Conservation (phyloP, 2,797 vertebrate genomes). For the Peromyscus aztecus region DNA sequence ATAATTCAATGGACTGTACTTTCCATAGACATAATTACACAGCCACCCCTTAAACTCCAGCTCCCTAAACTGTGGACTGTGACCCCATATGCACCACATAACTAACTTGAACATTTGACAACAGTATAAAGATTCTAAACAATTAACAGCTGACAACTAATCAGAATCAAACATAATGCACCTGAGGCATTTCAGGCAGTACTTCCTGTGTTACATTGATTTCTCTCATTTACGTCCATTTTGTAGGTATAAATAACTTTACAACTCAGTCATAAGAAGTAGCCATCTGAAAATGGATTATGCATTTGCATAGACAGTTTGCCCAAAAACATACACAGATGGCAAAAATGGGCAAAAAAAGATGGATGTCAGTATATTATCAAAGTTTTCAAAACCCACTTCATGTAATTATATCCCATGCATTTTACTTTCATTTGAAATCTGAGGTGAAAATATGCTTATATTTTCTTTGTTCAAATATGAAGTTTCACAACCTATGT, state of each 20-base stretch:
- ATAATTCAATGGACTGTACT: not conserved
- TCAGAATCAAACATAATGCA: not conserved
- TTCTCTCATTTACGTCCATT: not conserved
- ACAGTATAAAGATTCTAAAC: not conserved
- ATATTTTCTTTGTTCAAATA: not conserved
- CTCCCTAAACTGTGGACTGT: not conserved
- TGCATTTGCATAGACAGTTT: not conserved
- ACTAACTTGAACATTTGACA: not conserved
- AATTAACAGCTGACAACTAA: not conserved
- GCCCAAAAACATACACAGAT: not conserved
- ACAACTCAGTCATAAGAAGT: not conserved
- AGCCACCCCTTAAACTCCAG: not conserved
- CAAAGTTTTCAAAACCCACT: not conserved
- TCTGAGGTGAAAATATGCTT: not conserved
- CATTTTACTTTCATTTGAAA: slow-evolving; percentile 52
- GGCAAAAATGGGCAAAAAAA: not conserved
- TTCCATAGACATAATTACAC: not conserved
- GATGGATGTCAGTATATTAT: not conserved
- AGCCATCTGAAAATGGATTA: not conserved
- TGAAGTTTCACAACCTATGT: not conserved
- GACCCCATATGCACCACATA: not conserved
- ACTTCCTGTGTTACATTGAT: not conserved
- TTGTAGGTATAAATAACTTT: not conserved
- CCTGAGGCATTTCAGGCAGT: not conserved
- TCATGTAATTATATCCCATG: not conserved